Conservation (phyloP, 2,888 invertebrate species). For the Mellilla xanthometata region DNA sequence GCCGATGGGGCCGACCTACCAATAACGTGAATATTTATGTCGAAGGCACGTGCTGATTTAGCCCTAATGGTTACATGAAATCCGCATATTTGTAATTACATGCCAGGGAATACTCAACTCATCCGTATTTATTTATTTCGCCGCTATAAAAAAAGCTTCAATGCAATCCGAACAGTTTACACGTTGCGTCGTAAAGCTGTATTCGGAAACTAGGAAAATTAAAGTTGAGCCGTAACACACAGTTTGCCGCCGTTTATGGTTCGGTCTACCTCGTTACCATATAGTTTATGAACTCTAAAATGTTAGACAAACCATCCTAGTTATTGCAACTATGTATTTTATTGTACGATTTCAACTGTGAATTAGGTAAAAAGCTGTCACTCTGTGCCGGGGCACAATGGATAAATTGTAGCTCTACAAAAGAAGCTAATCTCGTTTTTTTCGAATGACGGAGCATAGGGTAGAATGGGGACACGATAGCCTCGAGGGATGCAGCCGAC, state of each 20-base stretch:
- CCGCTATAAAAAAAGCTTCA: slow-evolving; percentile 20
- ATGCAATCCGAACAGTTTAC: slow-evolving; percentile 20
- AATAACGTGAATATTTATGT: slow-evolving; percentile 80
- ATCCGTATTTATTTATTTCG: slow-evolving; percentile 14
- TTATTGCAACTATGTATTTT: slow-evolving; percentile 45
- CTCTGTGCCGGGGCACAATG: slow-evolving; percentile 39
- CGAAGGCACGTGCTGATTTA: slow-evolving; percentile 74
- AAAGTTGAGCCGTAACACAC: slow-evolving; percentile 44
- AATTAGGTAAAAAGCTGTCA: slow-evolving; percentile 34
- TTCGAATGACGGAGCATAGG: slow-evolving; percentile 46
- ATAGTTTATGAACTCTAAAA: slow-evolving; percentile 61
- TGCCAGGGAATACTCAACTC: slow-evolving; percentile 33
- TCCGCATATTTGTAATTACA: slow-evolving; percentile 74
- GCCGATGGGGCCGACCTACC: slow-evolving; percentile 56
- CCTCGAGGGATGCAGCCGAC: slow-evolving; percentile 65
- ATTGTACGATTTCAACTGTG: slow-evolving; percentile 16
- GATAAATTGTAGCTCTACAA: slow-evolving; percentile 52
- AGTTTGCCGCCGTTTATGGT: slow-evolving; percentile 50
- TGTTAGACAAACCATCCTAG: slow-evolving; percentile 38
- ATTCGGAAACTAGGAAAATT: slow-evolving; percentile 46
- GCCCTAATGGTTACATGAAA: slow-evolving; percentile 69
- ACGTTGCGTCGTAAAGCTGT: slow-evolving; percentile 35
- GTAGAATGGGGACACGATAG: slow-evolving; percentile 56
- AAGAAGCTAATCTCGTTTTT: slow-evolving; percentile 71
- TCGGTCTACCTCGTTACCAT: slow-evolving; percentile 51